Percentiles rank a stretch among this genome's conserved stretches.
phyloP scores from a whole-genome alignment of 2,113 vertebrate genomes.

The Phodopus roborovskii region DNA sequence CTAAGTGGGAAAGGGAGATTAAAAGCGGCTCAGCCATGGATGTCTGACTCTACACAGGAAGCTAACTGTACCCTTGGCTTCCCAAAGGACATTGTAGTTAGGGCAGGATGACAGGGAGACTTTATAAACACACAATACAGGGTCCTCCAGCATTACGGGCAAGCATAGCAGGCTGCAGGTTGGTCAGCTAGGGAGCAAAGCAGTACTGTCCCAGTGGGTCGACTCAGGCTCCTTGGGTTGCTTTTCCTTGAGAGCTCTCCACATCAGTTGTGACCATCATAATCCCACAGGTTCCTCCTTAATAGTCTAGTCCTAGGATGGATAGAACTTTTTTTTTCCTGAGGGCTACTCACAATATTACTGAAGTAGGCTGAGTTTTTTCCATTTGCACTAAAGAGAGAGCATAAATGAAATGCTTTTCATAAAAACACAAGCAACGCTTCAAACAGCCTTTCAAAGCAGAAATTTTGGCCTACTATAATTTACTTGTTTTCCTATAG shows the following conservation, averaged over 20 bases:
- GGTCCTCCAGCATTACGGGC: neutral
- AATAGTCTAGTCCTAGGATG: neutral
- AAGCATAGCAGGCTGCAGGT: neutral
- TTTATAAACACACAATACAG: conserved; percentile 10
- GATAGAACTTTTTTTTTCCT: neutral
- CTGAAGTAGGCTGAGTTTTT: neutral
- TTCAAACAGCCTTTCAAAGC: neutral
- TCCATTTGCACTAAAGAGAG: neutral
- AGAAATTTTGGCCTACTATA: neutral
- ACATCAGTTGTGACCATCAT: neutral
- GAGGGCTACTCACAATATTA: neutral
- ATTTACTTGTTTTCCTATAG: neutral
- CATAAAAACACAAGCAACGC: neutral
- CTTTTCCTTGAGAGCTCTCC: neutral
- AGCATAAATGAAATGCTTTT: conserved; percentile 19
- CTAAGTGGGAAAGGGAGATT: neutral
- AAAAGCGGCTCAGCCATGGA: neutral
- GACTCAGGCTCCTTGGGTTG: neutral
- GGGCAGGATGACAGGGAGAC: neutral
- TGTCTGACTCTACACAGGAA: conserved; percentile 31
- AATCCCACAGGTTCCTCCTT: neutral
- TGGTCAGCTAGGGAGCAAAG: neutral
- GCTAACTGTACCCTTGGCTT: conserved; percentile 1
- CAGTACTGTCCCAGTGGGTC: neutral
- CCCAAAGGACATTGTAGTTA: conserved; percentile 34